Conservation (phyloP, 2,797 vertebrate species). For the Pteronotus mesoamericanus region DNA sequence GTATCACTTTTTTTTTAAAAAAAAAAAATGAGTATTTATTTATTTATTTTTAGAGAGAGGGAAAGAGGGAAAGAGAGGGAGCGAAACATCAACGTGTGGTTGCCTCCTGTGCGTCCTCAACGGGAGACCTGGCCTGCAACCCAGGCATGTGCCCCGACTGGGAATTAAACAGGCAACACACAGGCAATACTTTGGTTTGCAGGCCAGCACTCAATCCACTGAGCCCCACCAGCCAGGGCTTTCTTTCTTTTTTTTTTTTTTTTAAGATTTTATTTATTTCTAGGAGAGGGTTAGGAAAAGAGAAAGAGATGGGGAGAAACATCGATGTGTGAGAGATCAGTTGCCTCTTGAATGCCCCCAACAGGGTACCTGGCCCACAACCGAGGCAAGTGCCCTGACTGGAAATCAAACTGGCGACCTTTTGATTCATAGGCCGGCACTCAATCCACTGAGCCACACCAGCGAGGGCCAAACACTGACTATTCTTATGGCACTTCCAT, state of each 20-base stretch:
- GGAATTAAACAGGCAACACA: neutral
- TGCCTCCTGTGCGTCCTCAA: neutral
- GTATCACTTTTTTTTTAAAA: too few species aligned
- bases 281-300: neutral
- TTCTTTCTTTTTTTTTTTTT: too few species aligned
- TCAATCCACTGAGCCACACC: neutral
- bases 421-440: neutral
- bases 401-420: neutral
- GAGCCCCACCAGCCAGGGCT: too few species aligned
- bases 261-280: too few species aligned
- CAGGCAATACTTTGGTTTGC: too few species aligned
- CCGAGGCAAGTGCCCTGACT: neutral
- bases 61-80: neutral
- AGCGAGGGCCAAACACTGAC: neutral
- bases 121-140: neutral
- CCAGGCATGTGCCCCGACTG: neutral
- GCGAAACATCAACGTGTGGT: neutral
- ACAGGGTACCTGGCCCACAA: neutral
- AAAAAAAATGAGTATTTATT: too few species aligned
- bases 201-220: too few species aligned
- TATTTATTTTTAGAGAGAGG: too few species aligned
- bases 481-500: neutral
- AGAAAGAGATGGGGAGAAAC: neutral
- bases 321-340: neutral
- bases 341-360: neutral